Evolutionary conservation across 2,113 vertebrate species (phyloP).

Genomic region (Theristicus caerulescens): DNA sequence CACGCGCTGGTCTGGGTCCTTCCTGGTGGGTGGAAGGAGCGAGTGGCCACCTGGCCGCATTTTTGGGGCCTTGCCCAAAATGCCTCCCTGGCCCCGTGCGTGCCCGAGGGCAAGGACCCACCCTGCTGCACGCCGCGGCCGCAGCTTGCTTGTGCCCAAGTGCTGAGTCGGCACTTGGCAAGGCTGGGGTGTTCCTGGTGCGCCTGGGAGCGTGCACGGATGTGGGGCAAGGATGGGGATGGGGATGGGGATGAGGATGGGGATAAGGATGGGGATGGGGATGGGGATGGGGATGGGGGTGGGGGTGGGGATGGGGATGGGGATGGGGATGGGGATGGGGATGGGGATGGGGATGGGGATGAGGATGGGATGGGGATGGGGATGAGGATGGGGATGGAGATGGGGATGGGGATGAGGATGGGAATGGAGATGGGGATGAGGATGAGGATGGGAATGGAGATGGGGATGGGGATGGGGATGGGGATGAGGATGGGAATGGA

Average conservation of each 20-base stretch:
- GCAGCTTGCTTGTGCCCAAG: neutral
- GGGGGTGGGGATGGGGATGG: too few species aligned
- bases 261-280: neutral
- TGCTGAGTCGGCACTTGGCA: neutral
- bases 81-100: accelerated
- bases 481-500: neutral
- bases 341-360: neutral
- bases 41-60: neutral
- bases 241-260: neutral
- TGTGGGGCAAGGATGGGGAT: neutral
- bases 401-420: too few species aligned
- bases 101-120: neutral
- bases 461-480: too few species aligned
- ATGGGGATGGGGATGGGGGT: too few species aligned
- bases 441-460: neutral
- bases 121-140: accelerated
- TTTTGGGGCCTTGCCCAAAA: neutral
- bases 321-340: too few species aligned
- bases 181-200: neutral
- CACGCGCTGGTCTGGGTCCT: accelerated
- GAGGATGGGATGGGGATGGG: too few species aligned
- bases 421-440: neutral
- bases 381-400: neutral
- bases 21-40: neutral
- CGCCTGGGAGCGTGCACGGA: accelerated